A percentile compares a stretch with the other conserved stretches of the same genome.
phyloP scores from a whole-genome alignment of 2,888 invertebrate species.

The Yponomeuta plumbellus region DNA sequence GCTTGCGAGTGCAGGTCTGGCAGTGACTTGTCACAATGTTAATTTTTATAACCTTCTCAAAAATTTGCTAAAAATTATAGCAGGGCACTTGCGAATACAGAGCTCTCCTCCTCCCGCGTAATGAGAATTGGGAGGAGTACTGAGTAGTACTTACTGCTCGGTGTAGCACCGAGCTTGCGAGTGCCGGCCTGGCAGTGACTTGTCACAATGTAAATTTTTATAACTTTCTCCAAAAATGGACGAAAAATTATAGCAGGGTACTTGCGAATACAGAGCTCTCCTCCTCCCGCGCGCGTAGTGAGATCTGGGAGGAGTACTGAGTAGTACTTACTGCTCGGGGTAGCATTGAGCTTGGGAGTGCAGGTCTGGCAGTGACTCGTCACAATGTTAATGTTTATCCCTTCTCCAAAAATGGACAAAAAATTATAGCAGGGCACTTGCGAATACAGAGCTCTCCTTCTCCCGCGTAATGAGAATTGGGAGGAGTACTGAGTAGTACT shows the following conservation, averaged over 20 bases:
- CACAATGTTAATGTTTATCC: constrained; percentile 80
- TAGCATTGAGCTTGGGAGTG: constrained; percentile 79
- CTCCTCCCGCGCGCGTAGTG: neutral
- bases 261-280: too few relatives aligned
- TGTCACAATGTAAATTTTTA: constrained; percentile 84
- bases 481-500: constrained; percentile 29
- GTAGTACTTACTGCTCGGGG: constrained; percentile 56
- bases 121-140: constrained; percentile 17
- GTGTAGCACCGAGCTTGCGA: constrained; percentile 73
- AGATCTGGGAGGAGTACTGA: constrained; percentile 18
- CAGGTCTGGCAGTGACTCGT: constrained; percentile 89
- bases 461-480: constrained; percentile 7
- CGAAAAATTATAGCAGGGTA: too few relatives aligned
- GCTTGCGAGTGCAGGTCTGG: constrained; percentile 85
- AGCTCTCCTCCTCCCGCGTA: neutral
- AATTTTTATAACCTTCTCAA: constrained; percentile 77
- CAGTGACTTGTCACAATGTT: constrained; percentile 88
- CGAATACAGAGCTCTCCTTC: too few relatives aligned
- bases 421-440: too few relatives aligned
- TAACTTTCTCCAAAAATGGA: too few relatives aligned
- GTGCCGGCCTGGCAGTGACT: constrained; percentile 88
- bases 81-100: too few relatives aligned
- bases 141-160: constrained; percentile 52
- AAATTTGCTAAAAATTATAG: too few relatives aligned
- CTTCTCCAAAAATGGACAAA: too few relatives aligned